Evolutionary conservation across 2,888 invertebrate species (phyloP).

Genomic region (Drosophila niveifrons): DNA sequence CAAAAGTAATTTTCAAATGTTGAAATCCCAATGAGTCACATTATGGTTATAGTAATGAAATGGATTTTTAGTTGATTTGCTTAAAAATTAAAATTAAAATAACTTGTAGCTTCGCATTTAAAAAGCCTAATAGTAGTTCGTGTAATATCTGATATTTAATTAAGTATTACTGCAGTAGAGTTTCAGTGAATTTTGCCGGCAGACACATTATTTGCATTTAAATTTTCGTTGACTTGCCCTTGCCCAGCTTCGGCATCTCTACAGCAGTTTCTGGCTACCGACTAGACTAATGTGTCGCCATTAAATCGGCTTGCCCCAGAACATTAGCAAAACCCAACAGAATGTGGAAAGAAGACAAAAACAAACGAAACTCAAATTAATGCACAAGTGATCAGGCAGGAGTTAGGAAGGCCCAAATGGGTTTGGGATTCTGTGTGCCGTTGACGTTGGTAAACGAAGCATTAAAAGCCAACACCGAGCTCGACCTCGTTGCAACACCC

Average conservation of each 20-base stretch:
- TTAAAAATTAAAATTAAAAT: no score
- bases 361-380: conserved; percentile 65
- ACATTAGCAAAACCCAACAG: conserved; percentile 54
- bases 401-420: neutral
- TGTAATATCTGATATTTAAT: neutral
- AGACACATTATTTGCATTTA: conserved; percentile 41
- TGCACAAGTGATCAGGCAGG: conserved; percentile 59
- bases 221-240: conserved; percentile 15
- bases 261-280: conserved; percentile 17
- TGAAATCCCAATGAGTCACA: no score
- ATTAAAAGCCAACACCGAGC: conserved; percentile 63
- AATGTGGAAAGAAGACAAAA: conserved; percentile 24
- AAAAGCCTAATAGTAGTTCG: no score
- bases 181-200: conserved; percentile 22
- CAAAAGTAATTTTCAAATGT: no score
- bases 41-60: no score
- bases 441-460: conserved; percentile 57
- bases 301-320: conserved; percentile 70
- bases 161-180: neutral
- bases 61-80: no score
- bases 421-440: neutral
- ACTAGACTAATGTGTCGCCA: conserved; percentile 63
- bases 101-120: no score
- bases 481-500: conserved; percentile 57
- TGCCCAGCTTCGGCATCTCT: neutral